Evolutionary conservation across 2,888 invertebrate species (phyloP).

Genomic region (Agriopis leucophaearia): DNA sequence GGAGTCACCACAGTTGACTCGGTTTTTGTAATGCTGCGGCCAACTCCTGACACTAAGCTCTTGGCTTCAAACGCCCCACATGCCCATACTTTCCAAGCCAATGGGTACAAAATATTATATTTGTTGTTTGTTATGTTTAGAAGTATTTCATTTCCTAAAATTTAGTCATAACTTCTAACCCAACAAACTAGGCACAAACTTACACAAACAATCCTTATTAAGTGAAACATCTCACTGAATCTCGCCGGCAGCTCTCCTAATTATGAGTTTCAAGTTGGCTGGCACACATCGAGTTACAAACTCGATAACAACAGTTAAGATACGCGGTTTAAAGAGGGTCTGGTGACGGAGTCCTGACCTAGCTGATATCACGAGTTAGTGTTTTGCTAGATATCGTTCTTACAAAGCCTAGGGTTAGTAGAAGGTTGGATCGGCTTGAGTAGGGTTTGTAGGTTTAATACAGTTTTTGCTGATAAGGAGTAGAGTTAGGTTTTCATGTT

Average conservation of each 20-base stretch:
- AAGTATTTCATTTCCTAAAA: background rate
- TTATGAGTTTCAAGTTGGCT: conserved; percentile 5
- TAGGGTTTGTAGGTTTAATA: conserved; percentile 18
- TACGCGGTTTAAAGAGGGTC: conserved; percentile 39
- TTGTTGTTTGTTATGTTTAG: background rate
- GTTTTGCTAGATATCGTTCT: conserved; percentile 7
- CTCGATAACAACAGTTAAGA: conserved; percentile 43
- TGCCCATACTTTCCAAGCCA: no score
- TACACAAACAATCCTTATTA: background rate
- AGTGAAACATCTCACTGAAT: conserved; percentile 2
- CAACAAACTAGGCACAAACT: background rate
- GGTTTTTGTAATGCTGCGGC: no score
- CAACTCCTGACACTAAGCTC: no score
- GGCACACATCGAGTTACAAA: conserved; percentile 29
- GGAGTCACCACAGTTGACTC: no score
- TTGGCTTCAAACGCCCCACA: no score
- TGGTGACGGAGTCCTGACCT: conserved; percentile 27
- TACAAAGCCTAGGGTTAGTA: conserved; percentile 8
- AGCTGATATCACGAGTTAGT: conserved; percentile 7
- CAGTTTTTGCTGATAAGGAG: conserved; percentile 5
- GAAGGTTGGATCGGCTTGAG: conserved; percentile 14
- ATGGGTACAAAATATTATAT: no score
- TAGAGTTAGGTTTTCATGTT: background rate
- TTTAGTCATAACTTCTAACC: background rate
- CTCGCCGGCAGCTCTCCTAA: background rate